Evolutionary conservation across 2,888 invertebrate species (phyloP).

Genomic region (Chloromyia formosa): DNA sequence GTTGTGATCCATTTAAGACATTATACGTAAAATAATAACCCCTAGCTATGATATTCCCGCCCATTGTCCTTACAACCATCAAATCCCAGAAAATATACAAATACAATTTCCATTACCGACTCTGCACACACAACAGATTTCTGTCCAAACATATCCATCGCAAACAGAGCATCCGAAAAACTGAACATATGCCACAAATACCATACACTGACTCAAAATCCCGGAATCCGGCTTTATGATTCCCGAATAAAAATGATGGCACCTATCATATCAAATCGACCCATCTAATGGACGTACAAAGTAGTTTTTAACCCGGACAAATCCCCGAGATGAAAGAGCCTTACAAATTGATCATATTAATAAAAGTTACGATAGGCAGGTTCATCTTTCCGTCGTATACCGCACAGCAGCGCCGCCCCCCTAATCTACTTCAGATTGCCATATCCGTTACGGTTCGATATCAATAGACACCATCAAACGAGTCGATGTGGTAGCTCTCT

Average conservation of each 20-base stretch:
- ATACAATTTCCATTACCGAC: slow-evolving; percentile 32
- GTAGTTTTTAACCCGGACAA: slow-evolving; percentile 41
- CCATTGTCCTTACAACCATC: no score
- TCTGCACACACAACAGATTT: slow-evolving; percentile 30
- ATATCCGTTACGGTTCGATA: slow-evolving; percentile 30
- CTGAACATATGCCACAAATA: slow-evolving; percentile 35
- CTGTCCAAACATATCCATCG: slow-evolving; percentile 22
- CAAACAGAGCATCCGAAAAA: slow-evolving; percentile 26
- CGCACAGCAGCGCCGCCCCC: slow-evolving; percentile 56
- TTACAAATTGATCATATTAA: slow-evolving; percentile 65
- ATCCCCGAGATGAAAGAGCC: slow-evolving; percentile 56
- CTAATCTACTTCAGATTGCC: slow-evolving; percentile 59
- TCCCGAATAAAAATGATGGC: slow-evolving; percentile 35
- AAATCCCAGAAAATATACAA: background rate
- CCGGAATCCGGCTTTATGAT: background rate
- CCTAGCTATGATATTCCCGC: background rate
- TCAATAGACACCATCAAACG: slow-evolving; percentile 29
- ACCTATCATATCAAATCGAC: slow-evolving; percentile 42
- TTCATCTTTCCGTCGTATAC: slow-evolving; percentile 54
- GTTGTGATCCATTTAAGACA: slow-evolving; percentile 27
- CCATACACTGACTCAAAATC: no score
- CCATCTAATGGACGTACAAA: slow-evolving; percentile 39
- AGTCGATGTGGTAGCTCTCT: no score
- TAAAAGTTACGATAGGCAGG: slow-evolving; percentile 60
- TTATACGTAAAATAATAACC: slow-evolving; percentile 10